phyloP scores from a whole-genome alignment of 2,797 vertebrate species.

The Halcyon leucocephala region DNA sequence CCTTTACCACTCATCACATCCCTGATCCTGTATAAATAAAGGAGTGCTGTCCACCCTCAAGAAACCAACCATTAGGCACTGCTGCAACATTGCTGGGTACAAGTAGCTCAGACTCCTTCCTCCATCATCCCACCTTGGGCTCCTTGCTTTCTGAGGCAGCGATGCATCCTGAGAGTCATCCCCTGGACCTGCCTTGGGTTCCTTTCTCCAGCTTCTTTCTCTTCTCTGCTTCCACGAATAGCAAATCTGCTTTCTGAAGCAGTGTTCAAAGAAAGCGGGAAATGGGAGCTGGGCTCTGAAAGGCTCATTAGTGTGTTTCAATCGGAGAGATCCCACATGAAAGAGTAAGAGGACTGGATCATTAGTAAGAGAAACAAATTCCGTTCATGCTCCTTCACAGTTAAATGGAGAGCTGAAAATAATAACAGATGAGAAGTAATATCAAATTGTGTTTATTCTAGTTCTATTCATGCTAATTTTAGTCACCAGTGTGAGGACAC shows the following conservation, averaged over 20 bases:
- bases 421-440: constrained; percentile 54
- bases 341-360: constrained; percentile 23
- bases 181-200: background rate
- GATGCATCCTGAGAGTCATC: background rate
- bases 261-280: constrained; percentile 39
- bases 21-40: background rate
- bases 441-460: constrained; percentile 54
- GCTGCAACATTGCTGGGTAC: background rate
- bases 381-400: constrained; percentile 28
- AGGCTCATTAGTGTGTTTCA: constrained; percentile 60
- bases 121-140: background rate
- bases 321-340: constrained; percentile 42
- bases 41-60: background rate
- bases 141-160: background rate
- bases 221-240: background rate
- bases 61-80: background rate
- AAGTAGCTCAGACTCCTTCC: background rate
- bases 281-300: constrained; percentile 37
- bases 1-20: background rate
- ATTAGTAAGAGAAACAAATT: constrained; percentile 57
- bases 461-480: constrained; percentile 63
- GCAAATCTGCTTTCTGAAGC: constrained; percentile 33
- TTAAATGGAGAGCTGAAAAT: constrained; percentile 54
- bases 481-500: constrained; percentile 9
- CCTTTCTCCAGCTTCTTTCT: background rate